Evolutionary conservation across 2,888 invertebrate genomes (phyloP), one percentile per base, ranked within the genome.

Genomic region (Micropterix aruncella): DNA sequence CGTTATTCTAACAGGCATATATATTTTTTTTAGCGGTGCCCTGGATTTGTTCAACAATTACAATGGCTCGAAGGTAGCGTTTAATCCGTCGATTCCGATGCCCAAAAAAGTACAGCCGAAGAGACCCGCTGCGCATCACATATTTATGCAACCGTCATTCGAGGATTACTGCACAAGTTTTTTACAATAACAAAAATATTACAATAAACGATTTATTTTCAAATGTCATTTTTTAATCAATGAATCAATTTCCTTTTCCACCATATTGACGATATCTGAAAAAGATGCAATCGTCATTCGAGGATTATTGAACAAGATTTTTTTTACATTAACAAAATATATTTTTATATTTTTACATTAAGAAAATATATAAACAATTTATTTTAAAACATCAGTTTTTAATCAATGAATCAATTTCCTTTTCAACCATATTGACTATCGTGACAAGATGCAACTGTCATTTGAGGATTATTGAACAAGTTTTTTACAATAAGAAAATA

Each of bases 21-120:
- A n/a, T n/a, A n/a, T n/a, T 46, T 46, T 52, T 60, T 59, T 16
- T 60, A 86, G 85, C 53, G 63, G 75, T 0, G 73, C 83, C 0
- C 70, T 76, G 41, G 76, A 85, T 51, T 61, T 84, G 16, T 79
- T 73, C 54, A 61, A 63, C 1, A 64, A 74, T 41, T 85, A 75
- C 60, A 78, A 85, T 59, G 79, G 84, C 44, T 74, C 77, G 0
- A 65, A 77, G 55, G 80, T 87, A 75, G 68, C 75, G 2, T 88
- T 89, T 58, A 81, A 80, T 57, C 88, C 88, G 0, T 57, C 80
- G 1, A 70, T 87, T 16, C 75, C 80, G n/a, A 63, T 79, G 38
- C 81, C 81, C 1, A 75, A 71, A 52, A 62, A 69, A 47, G 53
- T 52, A 2, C 57, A 58, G 16, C 62, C 64, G 39, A 65, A 60